Evolutionary conservation across 2,797 vertebrate species (phyloP).

Genomic region (Sylvilagus floridanus): DNA sequence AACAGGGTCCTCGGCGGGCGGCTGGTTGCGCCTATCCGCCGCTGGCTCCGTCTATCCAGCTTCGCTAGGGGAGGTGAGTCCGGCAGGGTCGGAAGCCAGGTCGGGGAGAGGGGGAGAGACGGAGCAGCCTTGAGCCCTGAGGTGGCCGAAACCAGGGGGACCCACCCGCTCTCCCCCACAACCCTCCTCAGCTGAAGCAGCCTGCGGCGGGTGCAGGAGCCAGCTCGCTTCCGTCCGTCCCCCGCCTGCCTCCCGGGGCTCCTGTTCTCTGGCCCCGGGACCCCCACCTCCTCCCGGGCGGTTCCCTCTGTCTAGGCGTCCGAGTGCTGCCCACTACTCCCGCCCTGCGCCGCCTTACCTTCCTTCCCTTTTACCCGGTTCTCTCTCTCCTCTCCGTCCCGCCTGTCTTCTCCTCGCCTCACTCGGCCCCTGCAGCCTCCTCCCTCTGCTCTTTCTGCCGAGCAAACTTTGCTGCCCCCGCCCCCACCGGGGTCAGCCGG

Average conservation of each 20-base stretch:
- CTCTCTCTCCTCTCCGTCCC: conserved; percentile 56
- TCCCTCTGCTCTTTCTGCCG: conserved; percentile 64
- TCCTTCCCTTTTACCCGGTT: conserved; percentile 59
- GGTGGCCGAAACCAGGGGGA: conserved; percentile 82
- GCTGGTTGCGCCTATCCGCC: conserved; percentile 87
- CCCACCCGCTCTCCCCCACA: conserved; percentile 81
- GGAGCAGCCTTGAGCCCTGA: conserved; percentile 85
- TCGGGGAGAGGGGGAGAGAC: conserved; percentile 82
- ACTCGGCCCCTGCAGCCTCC: conserved; percentile 38
- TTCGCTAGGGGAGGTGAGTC: conserved; percentile 85
- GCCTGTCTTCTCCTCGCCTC: conserved; percentile 49
- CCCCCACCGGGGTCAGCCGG: conserved; percentile 51
- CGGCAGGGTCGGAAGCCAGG: conserved; percentile 79
- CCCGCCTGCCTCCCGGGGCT: conserved; percentile 76
- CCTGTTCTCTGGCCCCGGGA: conserved; percentile 75
- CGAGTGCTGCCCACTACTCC: conserved; percentile 74
- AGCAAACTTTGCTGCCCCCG: conserved; percentile 76
- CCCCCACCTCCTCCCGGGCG: conserved; percentile 80
- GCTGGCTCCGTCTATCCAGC: conserved; percentile 87
- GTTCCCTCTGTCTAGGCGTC: conserved; percentile 80
- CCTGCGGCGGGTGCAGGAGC: conserved; percentile 81
- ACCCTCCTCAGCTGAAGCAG: conserved; percentile 77
- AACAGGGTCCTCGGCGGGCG: conserved; percentile 74
- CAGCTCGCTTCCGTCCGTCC: conserved; percentile 74
- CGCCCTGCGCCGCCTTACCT: conserved; percentile 62